Evolutionary conservation across 1,140 invertebrate species (phyloP), one percentile per base, ranked within the genome.

Genomic region (Drosophila oshimai): DNA sequence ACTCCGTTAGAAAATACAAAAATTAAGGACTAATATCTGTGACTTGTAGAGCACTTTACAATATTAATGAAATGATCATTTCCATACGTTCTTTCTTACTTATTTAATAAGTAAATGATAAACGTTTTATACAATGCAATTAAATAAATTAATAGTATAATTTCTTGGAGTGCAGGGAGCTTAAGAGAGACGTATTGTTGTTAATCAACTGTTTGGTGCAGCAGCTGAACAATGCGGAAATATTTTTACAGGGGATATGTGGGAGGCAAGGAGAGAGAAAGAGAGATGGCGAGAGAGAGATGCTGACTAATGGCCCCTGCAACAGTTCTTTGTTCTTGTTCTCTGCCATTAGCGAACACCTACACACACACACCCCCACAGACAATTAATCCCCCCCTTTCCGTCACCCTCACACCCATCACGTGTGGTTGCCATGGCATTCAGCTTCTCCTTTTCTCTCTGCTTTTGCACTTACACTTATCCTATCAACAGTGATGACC

Each of bases 271-370:
- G 13, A 51, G 33, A 13, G 9, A 15, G 2, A 6, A 12, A 22
- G 36, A 31, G 5, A 4, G 9, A 12, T 4, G 20, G 26, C 7
- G 34, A 31, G 36, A 12, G n/a, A 26, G 50, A n/a, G 13, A 17
- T 12, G 28, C 61, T 65, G 61, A 65, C 61, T 65, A 65, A 65
- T 65, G 58, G 61, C 58, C 41, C 61, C 42, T 41, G 61, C 61
- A 65, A 65, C 61, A 39, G 61, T 65, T 65, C 61, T 65, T 65
- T 65, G 61, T 65, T 65, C 42, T 65, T 65, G 61, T 65, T 65
- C 42, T 49, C 42, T n/a, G 4, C 53, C 58, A 62, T 62, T 62
- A 60, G 28, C 15, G 53, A 62, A 60, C 58, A 62, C 58, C 58
- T 62, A 58, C 53, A 13, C 22, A 15, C 18, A 20, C 13, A 42